Evolutionary conservation across 2,888 invertebrate genomes (phyloP).

Genomic region (Diarsia dahlii): DNA sequence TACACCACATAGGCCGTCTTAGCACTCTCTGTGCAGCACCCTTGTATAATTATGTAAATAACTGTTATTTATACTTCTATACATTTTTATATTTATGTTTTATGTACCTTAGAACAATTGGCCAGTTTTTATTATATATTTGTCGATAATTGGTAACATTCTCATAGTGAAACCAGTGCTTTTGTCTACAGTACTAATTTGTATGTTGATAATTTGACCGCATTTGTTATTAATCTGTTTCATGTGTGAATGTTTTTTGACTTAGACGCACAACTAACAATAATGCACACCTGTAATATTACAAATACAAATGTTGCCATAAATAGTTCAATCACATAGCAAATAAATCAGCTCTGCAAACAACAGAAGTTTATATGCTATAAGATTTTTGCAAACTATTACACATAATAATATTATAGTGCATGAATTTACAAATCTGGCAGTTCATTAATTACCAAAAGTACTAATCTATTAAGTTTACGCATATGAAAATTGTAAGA

Average conservation of each 20-base stretch:
- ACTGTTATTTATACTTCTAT: slow-evolving; percentile 58
- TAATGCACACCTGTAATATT: slow-evolving; percentile 10
- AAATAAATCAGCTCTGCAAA: slow-evolving; percentile 9
- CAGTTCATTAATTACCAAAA: slow-evolving; percentile 1
- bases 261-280: slow-evolving; percentile 8
- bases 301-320: slow-evolving; percentile 42
- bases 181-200: neutral
- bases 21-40: slow-evolving; percentile 29
- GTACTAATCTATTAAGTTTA: neutral
- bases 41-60: slow-evolving; percentile 69
- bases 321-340: slow-evolving; percentile 6
- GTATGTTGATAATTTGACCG: neutral
- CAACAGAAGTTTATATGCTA: neutral
- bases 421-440: neutral
- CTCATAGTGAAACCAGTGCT: neutral
- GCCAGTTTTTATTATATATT: slow-evolving; percentile 42
- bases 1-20: slow-evolving; percentile 40
- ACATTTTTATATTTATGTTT: slow-evolving; percentile 35
- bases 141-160: slow-evolving; percentile 12
- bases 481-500: neutral
- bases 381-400: slow-evolving; percentile 1
- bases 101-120: slow-evolving; percentile 40
- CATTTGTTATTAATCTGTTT: neutral
- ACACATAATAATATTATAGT: neutral
- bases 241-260: neutral